Percentiles rank a stretch among this genome's conserved stretches.
Conservation (phyloP, 2,797 vertebrate species). For the Argya squamiceps region DNA sequence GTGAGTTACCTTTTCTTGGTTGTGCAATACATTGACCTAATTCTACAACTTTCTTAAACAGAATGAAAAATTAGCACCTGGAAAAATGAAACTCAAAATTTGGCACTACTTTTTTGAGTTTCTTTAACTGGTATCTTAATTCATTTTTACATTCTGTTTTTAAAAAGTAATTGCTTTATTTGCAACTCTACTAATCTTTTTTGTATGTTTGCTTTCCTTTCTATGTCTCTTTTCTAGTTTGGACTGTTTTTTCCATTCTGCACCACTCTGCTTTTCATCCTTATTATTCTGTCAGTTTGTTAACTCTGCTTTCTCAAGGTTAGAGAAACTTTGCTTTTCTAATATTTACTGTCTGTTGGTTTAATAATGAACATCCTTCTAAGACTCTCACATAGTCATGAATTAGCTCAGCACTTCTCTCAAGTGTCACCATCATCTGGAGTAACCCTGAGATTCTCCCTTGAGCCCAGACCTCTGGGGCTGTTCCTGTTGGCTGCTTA, state of each 20-base stretch:
- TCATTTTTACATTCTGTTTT: conserved; percentile 69
- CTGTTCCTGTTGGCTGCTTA: neutral
- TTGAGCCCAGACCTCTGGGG: neutral
- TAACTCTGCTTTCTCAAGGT: conserved; percentile 82
- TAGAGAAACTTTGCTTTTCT: conserved; percentile 80
- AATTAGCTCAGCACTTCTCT: neutral
- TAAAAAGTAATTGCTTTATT: conserved; percentile 66
- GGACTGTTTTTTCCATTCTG: conserved; percentile 83
- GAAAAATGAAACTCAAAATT: conserved; percentile 60
- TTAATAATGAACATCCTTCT: conserved; percentile 62
- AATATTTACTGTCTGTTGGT: conserved; percentile 70
- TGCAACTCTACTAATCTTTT: conserved; percentile 78
- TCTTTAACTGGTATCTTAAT: conserved; percentile 53
- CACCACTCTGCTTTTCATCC: conserved; percentile 82
- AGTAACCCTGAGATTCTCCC: neutral
- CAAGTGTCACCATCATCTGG: neutral
- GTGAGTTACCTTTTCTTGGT: conserved; percentile 65
- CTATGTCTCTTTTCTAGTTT: conserved; percentile 82
- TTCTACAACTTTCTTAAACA: conserved; percentile 35
- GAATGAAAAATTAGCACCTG: conserved; percentile 43
- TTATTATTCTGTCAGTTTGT: conserved; percentile 84
- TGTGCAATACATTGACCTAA: conserved; percentile 43
- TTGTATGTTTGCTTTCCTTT: conserved; percentile 80
- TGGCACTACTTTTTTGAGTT: conserved; percentile 66
- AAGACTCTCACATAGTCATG: neutral